These are phyloP conservation scores for Caenorhabditis sp. DNA, from an alignment of 2,888 invertebrate genomes.

Conservation along the genomic window DNA sequence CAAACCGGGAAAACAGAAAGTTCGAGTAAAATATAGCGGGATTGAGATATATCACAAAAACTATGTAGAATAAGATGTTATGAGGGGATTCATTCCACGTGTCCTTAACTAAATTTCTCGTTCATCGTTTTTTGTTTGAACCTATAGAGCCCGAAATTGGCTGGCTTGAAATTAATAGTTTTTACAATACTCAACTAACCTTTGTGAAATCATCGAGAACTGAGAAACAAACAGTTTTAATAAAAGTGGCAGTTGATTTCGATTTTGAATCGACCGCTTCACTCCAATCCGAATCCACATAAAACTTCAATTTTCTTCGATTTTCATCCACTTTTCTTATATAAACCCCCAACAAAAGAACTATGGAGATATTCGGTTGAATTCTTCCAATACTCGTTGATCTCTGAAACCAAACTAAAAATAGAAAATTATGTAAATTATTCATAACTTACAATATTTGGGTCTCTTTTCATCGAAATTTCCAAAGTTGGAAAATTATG, in stretches of 20 bases:
- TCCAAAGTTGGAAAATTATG: constrained; percentile 46
- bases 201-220: constrained; percentile 40
- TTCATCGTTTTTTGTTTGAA: too few relatives aligned
- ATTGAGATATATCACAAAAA: too few relatives aligned
- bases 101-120: too few relatives aligned
- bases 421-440: too few relatives aligned
- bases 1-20: too few relatives aligned
- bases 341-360: constrained; percentile 41
- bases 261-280: constrained; percentile 26
- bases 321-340: constrained; percentile 20
- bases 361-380: constrained; percentile 18
- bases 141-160: too few relatives aligned
- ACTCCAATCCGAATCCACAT: constrained; percentile 48
- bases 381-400: constrained; percentile 16
- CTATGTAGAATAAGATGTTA: too few relatives aligned
- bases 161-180: background rate
- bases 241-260: constrained; percentile 21
- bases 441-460: constrained; percentile 37
- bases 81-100: too few relatives aligned
- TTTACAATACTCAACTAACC: constrained; percentile 12
- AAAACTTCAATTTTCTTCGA: constrained; percentile 43
- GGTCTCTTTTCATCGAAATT: constrained; percentile 31
- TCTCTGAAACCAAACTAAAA: constrained; percentile 28
- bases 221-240: constrained; percentile 44
- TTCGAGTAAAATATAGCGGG: too few relatives aligned